These are phyloP conservation scores for Diuraphis noxia DNA, from an alignment of 1,140 invertebrate genomes.

Conservation along the genomic window DNA sequence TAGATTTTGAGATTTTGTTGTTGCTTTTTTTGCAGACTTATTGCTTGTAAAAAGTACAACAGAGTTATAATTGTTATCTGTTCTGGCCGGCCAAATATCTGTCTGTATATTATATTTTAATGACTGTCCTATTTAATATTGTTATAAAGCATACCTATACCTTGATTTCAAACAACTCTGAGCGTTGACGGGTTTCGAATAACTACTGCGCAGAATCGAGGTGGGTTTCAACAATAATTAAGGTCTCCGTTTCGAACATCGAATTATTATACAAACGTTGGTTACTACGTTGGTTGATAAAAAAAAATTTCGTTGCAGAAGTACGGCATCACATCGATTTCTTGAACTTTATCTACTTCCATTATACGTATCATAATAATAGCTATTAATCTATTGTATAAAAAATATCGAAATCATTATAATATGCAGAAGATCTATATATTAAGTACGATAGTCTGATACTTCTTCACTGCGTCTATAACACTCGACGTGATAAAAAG, in stretches of 20 bases:
- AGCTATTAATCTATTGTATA: no score
- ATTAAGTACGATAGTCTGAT: background rate
- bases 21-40: background rate
- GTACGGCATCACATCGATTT: background rate
- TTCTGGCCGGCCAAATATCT: background rate
- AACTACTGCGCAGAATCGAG: background rate
- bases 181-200: background rate
- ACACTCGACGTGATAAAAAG: background rate
- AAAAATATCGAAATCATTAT: no score
- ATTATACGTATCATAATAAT: background rate
- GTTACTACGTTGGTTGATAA: no score
- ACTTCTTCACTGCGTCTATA: background rate
- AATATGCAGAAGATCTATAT: no score
- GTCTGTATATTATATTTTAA: background rate
- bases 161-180: background rate
- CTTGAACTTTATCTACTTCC: background rate
- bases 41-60: background rate
- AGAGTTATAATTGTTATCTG: background rate
- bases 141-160: background rate
- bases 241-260: background rate
- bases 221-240: background rate
- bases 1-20: background rate
- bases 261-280: background rate
- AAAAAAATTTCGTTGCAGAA: background rate
- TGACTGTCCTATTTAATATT: background rate